Base-by-base conservation (phyloP, 2,888 invertebrate species). In the Cheilosia pagana region DNA sequence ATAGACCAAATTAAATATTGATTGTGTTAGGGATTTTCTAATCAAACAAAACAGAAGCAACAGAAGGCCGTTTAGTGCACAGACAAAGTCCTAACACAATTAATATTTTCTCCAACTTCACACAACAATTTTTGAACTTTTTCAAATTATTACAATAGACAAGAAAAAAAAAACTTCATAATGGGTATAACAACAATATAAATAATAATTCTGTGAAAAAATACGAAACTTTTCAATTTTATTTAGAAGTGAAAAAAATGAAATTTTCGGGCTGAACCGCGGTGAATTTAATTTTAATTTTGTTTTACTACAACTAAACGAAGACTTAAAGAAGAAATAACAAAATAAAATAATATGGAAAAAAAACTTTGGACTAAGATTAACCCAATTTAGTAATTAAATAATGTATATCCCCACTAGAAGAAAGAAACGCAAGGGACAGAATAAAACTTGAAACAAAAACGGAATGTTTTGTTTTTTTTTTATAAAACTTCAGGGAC, bases 1-100 rank as follows among this genome's bases (percentile, higher is more conserved):
- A 91, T 91, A 91, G 91, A 89, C 91, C 91, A 91, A 91, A 90
- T 91, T 90, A 89, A 90, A 90, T 91, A 90, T 89, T 90, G 91
- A 88, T 88, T 87, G 75, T 89, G 88, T 88, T 88, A 87, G 87
- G 88, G 83, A 87, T 72, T 71, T 57, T 75, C 55, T 71, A 23
- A 75, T 35, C 41, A 35, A 35, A 12, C n/a, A n/a, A n/a, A n/a
- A n/a, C n/a, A 25, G 5, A 25, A 25, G 1, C 25, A n/a, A 31
- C n/a, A 68, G 55, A 21, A 25, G 25, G 21, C 35, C 8, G 7
- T 6, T 21, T 16, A 7, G 16, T 28, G 25, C 16, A 52, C 10
- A 35, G 59, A 53, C n/a, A 65, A 59, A 67, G 81, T 63, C 76
- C 88, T 85, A 88, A 88, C 87, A 88, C 88, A 87, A 88, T 88